Base-by-base conservation (phyloP, 1,140 invertebrate genomes). In the Pachypsylla venusta region DNA sequence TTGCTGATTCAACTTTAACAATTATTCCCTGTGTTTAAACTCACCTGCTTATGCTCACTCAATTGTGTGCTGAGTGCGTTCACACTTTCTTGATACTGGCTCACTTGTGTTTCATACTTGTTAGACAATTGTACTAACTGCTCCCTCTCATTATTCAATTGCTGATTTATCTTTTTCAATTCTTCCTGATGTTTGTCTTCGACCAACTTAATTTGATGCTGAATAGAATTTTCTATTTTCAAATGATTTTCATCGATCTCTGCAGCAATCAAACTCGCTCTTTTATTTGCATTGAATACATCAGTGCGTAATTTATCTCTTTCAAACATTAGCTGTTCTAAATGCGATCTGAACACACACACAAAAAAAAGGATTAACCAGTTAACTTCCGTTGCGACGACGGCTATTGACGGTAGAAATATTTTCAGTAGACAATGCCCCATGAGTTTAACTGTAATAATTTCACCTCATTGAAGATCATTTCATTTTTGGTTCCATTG, bases 171-270 rank as follows among this genome's bases (percentile, higher is more conserved):
- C 28, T 81, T 79, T 60, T 81, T 80, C 1, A 86, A 68, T 57
- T 83, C 79, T 63, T 90, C 87, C 1, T 80, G 70, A 66, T 91
- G 86, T 59, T 83, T 79, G 40, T 81, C 77, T 66, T 93, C 89
- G 1, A 89, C 68, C 54, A 80, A 74, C 74, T 70, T 65, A 16
- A 77, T 61, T 66, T 82, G 79, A 35, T 80, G 77, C 66, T 83
- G 77, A 54, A 81, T 74, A 25, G 79, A 79, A 60, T 80, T 80
- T 70, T 94, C 90, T 64, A 93, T 76, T 39, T 81, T 77, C 0
- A 79, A 75, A 69, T 93, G 88, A 64, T 87, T 83, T 56, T 94
- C 92, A 68, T 95, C 91, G 1, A 92, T 84, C 71, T 95, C 91
- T 60, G 87, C 83, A 1, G 88, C 90, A 20, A 94, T 70, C 28